Evolutionary conservation across 1,140 invertebrate genomes (phyloP).

Genomic region (Caenorhabditis tropicalis): DNA sequence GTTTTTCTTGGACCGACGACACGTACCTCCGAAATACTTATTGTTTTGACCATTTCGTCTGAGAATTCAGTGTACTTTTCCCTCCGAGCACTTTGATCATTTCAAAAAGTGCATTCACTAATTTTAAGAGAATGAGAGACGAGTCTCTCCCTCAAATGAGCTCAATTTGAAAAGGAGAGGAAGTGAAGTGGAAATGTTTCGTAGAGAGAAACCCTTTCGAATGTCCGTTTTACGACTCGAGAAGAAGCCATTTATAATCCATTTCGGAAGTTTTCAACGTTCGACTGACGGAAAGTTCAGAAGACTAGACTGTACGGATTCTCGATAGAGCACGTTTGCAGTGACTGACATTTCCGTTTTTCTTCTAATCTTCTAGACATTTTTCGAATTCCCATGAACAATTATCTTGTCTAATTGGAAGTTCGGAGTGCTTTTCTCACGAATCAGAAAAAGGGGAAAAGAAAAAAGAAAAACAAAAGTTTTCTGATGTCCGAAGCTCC

Average conservation of each 20-base stretch:
- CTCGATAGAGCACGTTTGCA: too few relatives aligned
- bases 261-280: not conserved
- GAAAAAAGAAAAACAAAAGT: too few relatives aligned
- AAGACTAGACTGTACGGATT: not conserved
- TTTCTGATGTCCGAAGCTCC: too few relatives aligned
- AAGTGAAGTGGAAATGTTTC: conserved; percentile 7
- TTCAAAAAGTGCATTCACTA: not conserved
- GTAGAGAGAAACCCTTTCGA: not conserved
- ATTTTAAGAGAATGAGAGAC: not conserved
- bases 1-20: not conserved
- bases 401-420: not conserved
- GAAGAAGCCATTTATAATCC: not conserved
- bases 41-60: not conserved
- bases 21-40: not conserved
- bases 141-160: not conserved
- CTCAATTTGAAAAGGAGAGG: not conserved
- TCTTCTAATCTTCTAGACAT: too few relatives aligned
- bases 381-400: not conserved
- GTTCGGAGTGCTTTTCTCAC: too few relatives aligned
- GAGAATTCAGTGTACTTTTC: not conserved
- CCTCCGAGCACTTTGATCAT: not conserved
- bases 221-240: not conserved
- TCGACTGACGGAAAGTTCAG: not conserved
- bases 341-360: too few relatives aligned
- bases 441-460: not conserved